Base-by-base conservation (phyloP, 2,888 invertebrate species). In the Polyommatus icarus region DNA sequence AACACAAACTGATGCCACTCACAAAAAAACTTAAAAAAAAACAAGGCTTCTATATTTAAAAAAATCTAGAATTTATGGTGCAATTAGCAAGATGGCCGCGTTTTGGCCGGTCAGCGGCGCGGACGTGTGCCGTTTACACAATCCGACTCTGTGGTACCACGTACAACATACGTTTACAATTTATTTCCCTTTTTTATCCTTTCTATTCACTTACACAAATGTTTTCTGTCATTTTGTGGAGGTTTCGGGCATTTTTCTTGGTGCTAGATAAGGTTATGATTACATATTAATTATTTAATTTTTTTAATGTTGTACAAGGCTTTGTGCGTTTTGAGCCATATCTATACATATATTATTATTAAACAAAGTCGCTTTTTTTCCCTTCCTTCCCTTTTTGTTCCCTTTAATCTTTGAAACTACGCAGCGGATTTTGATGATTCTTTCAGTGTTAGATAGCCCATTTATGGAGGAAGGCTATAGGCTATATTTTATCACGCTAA, bases 111-210 rank as follows among this genome's bases (percentile, higher is more conserved):
- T 67, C 67, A 67, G 67, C 67, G 29, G 29, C 29, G 67, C 18
- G 67, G 67, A 67, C 67, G 67, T 67, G 67, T 67, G 67, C 67
- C 32, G 67, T 32, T 67, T 67, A 67, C 67, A 67, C 67, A 67
- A 67, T 67, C 67, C 67, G 15, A 67, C 15, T 67, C 29, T 67
- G 67, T 67, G 67, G 29, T 67, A 67, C 67, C 67, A 57, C 76
- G 46, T 61, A 54, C 36, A 59, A 78, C 78, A 76, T 78, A 61
- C 78, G 73, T 78, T 78, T 76, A 73, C 76, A 78, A 78, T 78
- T 78, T 76, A 78, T 78, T 78, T 78, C 76, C 76, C 72, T 76
- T 78, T 76, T 78, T 78, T 71, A 78, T 75, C 72, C 76, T 67
- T 29, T 67, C 67, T 32, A 67, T 67, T 32, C 32, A 67, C 67